Evolutionary conservation across 2,113 vertebrate genomes (phyloP).

Genomic region (Ceyx margarethae): DNA sequence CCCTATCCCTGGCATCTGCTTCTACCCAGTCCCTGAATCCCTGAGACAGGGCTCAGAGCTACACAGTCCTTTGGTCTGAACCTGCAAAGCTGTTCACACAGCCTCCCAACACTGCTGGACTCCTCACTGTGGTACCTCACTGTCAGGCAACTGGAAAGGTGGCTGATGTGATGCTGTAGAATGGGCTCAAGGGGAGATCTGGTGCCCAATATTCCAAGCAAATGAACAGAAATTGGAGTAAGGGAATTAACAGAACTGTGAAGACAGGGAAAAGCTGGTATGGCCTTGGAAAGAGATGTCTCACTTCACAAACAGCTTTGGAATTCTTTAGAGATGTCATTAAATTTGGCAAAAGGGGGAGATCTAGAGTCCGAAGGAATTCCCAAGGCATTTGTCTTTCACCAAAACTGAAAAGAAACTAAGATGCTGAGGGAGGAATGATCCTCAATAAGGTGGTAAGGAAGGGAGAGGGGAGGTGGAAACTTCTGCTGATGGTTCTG

Average conservation of each 20-base stretch:
- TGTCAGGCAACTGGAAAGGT: neutral
- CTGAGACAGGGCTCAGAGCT: neutral
- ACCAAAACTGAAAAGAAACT: neutral
- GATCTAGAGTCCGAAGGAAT: neutral
- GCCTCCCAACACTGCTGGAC: neutral
- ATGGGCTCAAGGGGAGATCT: neutral
- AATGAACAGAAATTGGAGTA: neutral
- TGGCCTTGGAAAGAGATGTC: neutral
- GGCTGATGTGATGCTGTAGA: neutral
- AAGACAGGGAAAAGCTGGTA: neutral
- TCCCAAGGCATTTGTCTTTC: neutral
- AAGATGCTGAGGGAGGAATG: neutral
- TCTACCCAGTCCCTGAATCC: neutral
- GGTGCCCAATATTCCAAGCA: neutral
- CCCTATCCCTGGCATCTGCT: neutral
- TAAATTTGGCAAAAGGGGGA: neutral
- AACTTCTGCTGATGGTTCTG: neutral
- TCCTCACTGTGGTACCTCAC: neutral
- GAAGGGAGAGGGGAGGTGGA: neutral
- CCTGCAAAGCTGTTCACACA: neutral
- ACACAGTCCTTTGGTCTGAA: neutral
- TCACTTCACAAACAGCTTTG: neutral
- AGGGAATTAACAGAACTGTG: neutral
- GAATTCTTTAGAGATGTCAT: neutral
- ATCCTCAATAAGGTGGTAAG: neutral